phyloP scores from a whole-genome alignment of 2,797 vertebrate genomes.

The Hipposideros larvatus region DNA sequence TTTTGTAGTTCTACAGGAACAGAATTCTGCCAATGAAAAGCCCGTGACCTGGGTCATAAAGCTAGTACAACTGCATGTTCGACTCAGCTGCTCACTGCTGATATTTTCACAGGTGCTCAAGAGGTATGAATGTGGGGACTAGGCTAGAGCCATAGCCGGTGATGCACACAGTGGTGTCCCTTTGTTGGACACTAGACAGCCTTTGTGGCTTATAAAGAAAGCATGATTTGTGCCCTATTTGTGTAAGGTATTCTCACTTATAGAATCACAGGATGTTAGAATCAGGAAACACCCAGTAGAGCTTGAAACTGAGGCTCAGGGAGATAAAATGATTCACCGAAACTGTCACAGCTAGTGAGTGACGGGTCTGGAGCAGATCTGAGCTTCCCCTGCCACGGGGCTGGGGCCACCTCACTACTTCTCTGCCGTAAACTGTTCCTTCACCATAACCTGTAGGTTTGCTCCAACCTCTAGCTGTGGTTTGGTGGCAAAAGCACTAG shows the following conservation, averaged over 20 bases:
- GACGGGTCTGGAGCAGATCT: not conserved
- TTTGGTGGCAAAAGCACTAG: not conserved
- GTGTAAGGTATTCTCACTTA: conserved; percentile 19
- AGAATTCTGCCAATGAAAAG: conserved; percentile 15
- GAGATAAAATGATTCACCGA: not conserved
- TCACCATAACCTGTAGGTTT: not conserved
- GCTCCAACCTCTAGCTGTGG: not conserved
- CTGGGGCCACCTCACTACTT: not conserved
- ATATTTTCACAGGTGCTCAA: conserved; percentile 8
- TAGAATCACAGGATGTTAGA: not conserved
- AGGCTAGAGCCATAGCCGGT: not conserved
- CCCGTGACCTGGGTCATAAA: not conserved
- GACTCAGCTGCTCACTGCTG: not conserved
- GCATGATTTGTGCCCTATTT: not conserved
- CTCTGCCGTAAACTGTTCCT: not conserved
- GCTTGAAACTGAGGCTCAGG: not conserved
- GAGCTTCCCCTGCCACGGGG: not conserved
- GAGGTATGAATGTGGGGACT: not conserved
- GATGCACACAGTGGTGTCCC: not conserved
- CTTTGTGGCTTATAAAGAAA: not conserved
- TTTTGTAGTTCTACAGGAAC: conserved; percentile 13
- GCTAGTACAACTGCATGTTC: not conserved
- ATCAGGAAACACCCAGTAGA: not conserved
- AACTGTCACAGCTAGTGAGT: not conserved
- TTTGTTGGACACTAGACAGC: not conserved